Evolutionary conservation across 30 jellyfish, hydroid and myxozoan species (phyloP).

Genomic region (Turritopsis dohrnii): DNA sequence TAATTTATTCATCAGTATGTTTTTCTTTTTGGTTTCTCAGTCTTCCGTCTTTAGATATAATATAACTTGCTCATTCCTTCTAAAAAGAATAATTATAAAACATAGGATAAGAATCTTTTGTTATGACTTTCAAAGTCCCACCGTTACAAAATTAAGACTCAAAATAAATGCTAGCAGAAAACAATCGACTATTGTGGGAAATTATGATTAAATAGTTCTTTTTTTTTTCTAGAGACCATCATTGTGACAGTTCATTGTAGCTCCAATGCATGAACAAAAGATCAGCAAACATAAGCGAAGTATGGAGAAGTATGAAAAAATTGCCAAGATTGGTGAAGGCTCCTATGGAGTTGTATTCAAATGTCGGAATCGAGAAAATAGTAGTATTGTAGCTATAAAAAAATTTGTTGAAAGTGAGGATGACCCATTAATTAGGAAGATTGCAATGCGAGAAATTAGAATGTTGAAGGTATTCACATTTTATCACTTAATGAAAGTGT

Average conservation of each 20-base stretch:
- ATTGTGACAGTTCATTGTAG: background rate
- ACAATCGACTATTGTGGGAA: no score
- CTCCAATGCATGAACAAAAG: constrained; percentile 15
- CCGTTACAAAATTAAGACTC: background rate
- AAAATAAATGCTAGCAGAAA: background rate
- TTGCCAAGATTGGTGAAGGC: constrained; percentile 91
- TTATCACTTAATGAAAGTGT: no score
- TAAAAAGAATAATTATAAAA: background rate
- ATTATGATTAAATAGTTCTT: background rate
- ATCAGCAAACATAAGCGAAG: constrained; percentile 4
- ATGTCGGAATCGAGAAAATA: constrained; percentile 86
- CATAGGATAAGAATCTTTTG: no score
- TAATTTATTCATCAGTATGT: background rate
- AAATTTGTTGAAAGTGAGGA: constrained; percentile 96
- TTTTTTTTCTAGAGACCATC: background rate
- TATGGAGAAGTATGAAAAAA: constrained; percentile 95
- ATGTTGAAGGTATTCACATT: constrained; percentile 76
- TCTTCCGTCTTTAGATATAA: no score
- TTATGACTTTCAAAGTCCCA: no score
- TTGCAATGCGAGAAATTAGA: constrained; percentile 96
- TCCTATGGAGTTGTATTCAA: constrained; percentile 95
- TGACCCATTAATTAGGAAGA: constrained; percentile 87
- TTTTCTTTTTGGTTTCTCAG: background rate
- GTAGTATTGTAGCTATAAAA: constrained; percentile 86
- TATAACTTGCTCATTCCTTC: no score